These are phyloP conservation scores for Malurus splendens DNA, from an alignment of 2,797 vertebrate species.

Conservation along the genomic window DNA sequence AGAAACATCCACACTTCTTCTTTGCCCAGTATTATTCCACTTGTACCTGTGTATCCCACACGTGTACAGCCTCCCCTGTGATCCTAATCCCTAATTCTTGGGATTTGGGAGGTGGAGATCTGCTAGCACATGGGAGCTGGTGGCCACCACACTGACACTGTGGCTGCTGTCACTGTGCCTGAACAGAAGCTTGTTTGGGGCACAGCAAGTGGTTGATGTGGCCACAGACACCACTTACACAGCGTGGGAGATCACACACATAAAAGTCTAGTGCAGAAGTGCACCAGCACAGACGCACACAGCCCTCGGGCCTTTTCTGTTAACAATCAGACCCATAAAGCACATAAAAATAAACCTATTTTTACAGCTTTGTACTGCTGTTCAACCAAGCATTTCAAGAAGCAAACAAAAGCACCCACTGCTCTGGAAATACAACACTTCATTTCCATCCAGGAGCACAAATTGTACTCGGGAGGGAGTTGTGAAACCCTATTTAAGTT, in stretches of 20 bases:
- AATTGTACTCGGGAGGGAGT: background rate
- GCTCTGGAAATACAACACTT: conserved; percentile 32
- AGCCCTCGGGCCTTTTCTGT: conserved; percentile 39
- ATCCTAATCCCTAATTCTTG: background rate
- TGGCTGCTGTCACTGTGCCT: background rate
- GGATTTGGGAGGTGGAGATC: background rate
- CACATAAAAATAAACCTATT: conserved; percentile 53
- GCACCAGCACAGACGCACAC: conserved; percentile 18
- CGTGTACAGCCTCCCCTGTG: rapidly evolving
- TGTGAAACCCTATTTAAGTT: conserved; percentile 39
- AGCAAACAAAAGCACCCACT: conserved; percentile 55
- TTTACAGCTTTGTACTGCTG: conserved; percentile 50
- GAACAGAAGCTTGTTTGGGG: background rate
- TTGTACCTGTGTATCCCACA: background rate
- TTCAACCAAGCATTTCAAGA: conserved; percentile 49
- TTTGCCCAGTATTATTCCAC: background rate
- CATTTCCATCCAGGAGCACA: conserved; percentile 47
- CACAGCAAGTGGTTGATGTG: background rate
- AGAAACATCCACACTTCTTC: background rate
- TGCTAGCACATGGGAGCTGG: rapidly evolving
- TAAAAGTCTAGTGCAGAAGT: conserved; percentile 35
- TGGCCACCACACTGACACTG: background rate
- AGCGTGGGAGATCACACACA: conserved; percentile 7
- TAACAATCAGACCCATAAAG: conserved; percentile 57
- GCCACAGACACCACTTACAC: conserved; percentile 12